Evolutionary conservation across 1,140 invertebrate genomes (phyloP), one percentile per base, ranked within the genome.

Genomic region (Berghia stephanieae): DNA sequence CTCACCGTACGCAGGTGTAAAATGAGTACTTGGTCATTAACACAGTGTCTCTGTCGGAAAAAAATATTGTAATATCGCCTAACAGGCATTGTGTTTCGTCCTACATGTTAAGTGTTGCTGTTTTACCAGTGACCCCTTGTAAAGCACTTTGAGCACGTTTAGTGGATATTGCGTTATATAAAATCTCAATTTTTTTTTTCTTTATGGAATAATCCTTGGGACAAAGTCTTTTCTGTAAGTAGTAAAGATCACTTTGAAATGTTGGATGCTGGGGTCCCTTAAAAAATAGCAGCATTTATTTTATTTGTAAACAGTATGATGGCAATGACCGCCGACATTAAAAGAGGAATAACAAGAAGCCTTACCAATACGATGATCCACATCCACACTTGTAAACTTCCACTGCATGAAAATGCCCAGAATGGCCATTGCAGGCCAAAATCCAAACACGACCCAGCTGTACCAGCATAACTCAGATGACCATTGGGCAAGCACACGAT

Each of bases 351-450:
- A 21, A 38, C 46, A 49, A 16, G 8, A 75, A 75, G 52, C 3
- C 81, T 77, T 88, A 90, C 89, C 85, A 80, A 89, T 83, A 71
- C 86, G 82, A 80, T 91, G 93, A 86, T 94, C 92, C 78, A 92
- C 92, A 42, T 93, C 94, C 73, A 92, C 91, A 70, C 93, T 93
- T 31, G 94, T 95, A 52, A 94, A 89, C 52, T 91, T 92, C 86
- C 91, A 92, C 88, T 95, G 94, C 2, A 92, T 92, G 0, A 93
- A 87, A 21, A 93, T 87, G 2, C 94, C 94, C 8, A 94, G 90
- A 10, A 94, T 76, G 52, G 93, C 91, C 80, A 93, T 91, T 36
- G 92, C 91, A 1, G 94, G 94, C 94, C 94, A 95, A 21, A 93
- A 91, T 16, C 91, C 92, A 1, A 95, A 88, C 34, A 94, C 91